Percentiles rank a stretch among this genome's conserved stretches.
Conservation (phyloP, 1,140 invertebrate genomes). For the Asobara japonica region DNA sequence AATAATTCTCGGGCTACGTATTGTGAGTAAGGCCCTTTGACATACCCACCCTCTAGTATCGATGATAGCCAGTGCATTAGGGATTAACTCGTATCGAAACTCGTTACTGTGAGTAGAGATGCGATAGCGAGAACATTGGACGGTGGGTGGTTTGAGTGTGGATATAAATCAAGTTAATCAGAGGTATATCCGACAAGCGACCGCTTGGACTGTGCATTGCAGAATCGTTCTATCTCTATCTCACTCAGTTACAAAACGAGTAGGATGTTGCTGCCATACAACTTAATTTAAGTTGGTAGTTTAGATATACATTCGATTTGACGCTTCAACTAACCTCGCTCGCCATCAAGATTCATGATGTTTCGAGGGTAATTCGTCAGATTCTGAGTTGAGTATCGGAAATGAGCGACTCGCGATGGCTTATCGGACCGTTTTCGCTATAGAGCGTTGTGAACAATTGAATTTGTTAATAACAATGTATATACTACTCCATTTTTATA, state of each 20-base stretch:
- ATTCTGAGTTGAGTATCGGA: not conserved
- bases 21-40: conserved; percentile 1
- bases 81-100: conserved; percentile 15
- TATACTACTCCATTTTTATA: too few species aligned
- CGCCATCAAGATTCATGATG: not conserved
- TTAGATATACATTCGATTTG: conserved; percentile 24
- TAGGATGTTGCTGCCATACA: conserved; percentile 33
- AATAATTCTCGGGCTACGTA: not conserved
- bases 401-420: not conserved
- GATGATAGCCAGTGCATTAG: conserved; percentile 9
- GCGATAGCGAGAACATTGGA: conserved; percentile 8
- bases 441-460: too few species aligned
- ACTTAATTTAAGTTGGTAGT: conserved; percentile 41
- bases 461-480: too few species aligned
- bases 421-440: too few species aligned
- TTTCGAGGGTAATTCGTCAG: not conserved
- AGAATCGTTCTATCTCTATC: conserved; percentile 8
- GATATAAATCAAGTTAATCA: conserved; percentile 40
- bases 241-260: conserved; percentile 22
- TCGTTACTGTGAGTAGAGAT: conserved; percentile 9
- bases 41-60: not conserved
- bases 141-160: not conserved
- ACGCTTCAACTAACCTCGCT: not conserved
- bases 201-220: conserved; percentile 31
- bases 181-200: conserved; percentile 35